Evolutionary conservation across 2,113 vertebrate genomes (phyloP).

Genomic region (Canis aureus): DNA sequence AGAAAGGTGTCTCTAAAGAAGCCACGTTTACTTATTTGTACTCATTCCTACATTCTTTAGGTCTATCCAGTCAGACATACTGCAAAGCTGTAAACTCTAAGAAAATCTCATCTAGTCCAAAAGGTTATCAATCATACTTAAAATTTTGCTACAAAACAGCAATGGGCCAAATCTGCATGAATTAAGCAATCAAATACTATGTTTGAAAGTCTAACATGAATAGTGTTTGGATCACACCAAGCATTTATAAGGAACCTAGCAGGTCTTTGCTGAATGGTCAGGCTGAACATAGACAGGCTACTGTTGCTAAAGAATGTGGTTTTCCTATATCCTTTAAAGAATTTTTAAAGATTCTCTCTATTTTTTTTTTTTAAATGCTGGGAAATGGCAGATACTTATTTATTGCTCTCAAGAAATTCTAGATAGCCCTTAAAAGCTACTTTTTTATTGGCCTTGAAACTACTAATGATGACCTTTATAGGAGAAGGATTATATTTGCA

Average conservation of each 20-base stretch:
- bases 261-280: neutral
- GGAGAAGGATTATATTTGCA: neutral
- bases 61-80: neutral
- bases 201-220: neutral
- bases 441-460: neutral
- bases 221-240: neutral
- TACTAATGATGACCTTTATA: neutral
- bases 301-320: neutral
- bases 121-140: neutral
- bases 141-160: conserved; percentile 24
- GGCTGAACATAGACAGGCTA: neutral
- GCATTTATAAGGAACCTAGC: neutral
- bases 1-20: neutral
- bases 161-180: neutral
- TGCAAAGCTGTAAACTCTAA: neutral
- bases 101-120: neutral
- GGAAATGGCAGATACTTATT: neutral
- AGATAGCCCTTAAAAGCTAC: conserved; percentile 5
- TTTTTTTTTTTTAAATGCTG: neutral
- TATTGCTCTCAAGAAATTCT: neutral
- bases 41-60: neutral
- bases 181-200: neutral
- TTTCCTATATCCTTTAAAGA: neutral
- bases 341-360: neutral
- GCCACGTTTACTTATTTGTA: neutral